A percentile compares a stretch with the other conserved stretches of the same genome.
Conservation (phyloP, 2,797 vertebrate species). For the Ambastaia sidthimunki region DNA sequence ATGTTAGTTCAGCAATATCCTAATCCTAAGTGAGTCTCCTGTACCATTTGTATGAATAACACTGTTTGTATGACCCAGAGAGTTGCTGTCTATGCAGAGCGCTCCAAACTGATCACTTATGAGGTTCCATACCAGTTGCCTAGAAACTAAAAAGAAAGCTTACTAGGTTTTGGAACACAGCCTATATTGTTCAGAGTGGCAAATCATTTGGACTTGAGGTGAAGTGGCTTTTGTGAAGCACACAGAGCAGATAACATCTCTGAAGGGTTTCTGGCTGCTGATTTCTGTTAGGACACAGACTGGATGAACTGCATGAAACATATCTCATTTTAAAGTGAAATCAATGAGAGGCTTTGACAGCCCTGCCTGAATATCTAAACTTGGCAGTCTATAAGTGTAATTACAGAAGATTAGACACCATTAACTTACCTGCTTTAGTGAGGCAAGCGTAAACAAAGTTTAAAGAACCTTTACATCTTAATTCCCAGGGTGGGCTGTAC, state of each 20-base stretch:
- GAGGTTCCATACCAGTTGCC: background rate
- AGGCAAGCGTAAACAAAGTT: conserved; percentile 48
- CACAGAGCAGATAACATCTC: background rate
- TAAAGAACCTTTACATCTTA: conserved; percentile 39
- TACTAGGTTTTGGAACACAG: background rate
- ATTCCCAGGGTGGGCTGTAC: conserved; percentile 14
- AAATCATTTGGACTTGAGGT: background rate
- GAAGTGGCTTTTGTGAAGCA: background rate
- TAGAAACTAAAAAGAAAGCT: background rate
- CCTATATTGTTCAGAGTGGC: background rate
- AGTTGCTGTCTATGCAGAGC: background rate
- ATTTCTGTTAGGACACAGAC: background rate
- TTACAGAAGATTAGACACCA: conserved; percentile 49
- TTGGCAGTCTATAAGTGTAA: conserved; percentile 47
- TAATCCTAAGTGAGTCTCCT: background rate
- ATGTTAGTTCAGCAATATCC: background rate
- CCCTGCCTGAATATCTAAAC: conserved; percentile 24
- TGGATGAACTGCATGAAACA: conserved; percentile 22
- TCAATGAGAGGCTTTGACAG: conserved; percentile 41
- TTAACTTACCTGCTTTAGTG: conserved; percentile 24
- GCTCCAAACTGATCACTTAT: background rate
- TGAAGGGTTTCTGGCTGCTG: background rate
- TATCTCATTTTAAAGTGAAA: conserved; percentile 62
- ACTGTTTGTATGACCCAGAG: background rate
- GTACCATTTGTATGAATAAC: background rate